Evolutionary conservation across 2,113 vertebrate genomes (phyloP).

Genomic region (Maccullochella peelii): DNA sequence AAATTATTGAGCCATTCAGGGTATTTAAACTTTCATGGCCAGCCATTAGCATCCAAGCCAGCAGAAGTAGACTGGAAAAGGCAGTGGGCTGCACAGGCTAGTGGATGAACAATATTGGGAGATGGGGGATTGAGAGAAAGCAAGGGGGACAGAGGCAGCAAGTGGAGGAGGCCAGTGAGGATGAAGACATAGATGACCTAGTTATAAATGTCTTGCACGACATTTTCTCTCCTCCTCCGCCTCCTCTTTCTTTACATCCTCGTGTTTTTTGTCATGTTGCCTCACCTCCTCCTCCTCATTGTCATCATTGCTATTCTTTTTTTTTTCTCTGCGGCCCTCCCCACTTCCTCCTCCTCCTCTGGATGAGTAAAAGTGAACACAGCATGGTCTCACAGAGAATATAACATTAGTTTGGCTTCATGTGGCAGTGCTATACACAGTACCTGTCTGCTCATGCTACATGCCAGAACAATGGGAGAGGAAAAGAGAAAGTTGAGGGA

Average conservation of each 20-base stretch:
- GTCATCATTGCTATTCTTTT: conserved; percentile 11
- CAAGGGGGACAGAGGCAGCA: neutral
- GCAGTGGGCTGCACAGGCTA: neutral
- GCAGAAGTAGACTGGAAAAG: conserved; percentile 25
- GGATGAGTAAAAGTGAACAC: conserved; percentile 7
- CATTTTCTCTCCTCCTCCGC: conserved; percentile 26
- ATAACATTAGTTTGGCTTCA: conserved; percentile 2
- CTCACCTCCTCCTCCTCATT: conserved; percentile 31
- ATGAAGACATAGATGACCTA: conserved; percentile 69
- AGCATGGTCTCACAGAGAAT: neutral
- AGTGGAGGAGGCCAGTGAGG: conserved; percentile 32
- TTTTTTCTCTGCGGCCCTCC: conserved; percentile 20
- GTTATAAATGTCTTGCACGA: conserved; percentile 52
- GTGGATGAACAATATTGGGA: conserved; percentile 32
- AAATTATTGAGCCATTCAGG: conserved; percentile 78
- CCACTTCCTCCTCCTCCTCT: conserved; percentile 19
- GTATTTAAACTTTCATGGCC: conserved; percentile 79
- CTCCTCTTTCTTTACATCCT: conserved; percentile 37
- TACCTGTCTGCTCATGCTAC: conserved; percentile 1
- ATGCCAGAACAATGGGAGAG: neutral
- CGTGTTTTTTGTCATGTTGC: conserved; percentile 36
- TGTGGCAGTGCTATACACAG: neutral
- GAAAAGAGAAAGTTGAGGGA: neutral
- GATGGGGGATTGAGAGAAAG: conserved; percentile 24
- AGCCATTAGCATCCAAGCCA: conserved; percentile 76